Percentiles rank a stretch among this genome's conserved stretches.
Evolutionary conservation across 2,113 vertebrate genomes (phyloP).

Genomic region (Cyprinus carpio): DNA sequence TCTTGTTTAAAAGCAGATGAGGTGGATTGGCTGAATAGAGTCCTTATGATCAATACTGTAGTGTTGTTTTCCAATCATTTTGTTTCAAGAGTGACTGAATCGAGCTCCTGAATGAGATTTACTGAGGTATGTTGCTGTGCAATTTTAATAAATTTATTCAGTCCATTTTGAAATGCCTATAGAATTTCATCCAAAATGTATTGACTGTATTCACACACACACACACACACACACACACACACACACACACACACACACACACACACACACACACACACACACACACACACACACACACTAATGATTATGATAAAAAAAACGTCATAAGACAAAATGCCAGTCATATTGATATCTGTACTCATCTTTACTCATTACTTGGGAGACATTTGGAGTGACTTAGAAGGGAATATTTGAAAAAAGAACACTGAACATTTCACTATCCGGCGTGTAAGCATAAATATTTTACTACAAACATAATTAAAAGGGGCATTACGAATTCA

Average conservation of each 20-base stretch:
- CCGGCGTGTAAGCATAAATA: slow-evolving; percentile 39
- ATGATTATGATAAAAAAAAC: background rate
- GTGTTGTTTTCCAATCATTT: slow-evolving; percentile 41
- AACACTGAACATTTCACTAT: background rate
- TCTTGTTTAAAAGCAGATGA: background rate
- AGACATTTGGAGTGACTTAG: slow-evolving; percentile 5
- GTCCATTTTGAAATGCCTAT: slow-evolving; percentile 32
- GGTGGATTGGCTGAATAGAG: background rate
- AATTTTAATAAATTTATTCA: slow-evolving; percentile 43
- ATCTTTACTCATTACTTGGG: slow-evolving; percentile 8
- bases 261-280: background rate
- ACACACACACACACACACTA: background rate
- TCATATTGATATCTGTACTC: background rate
- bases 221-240: slow-evolving; percentile 8
- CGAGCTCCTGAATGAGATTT: slow-evolving; percentile 31
- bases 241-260: background rate
- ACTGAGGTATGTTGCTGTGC: background rate
- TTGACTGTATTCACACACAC: slow-evolving; percentile 26
- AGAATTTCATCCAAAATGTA: slow-evolving; percentile 43
- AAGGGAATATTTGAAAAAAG: slow-evolving; percentile 32
- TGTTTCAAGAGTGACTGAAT: slow-evolving; percentile 21
- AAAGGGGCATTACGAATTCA: slow-evolving; percentile 27
- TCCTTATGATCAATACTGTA: slow-evolving; percentile 3
- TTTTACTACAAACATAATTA: slow-evolving; percentile 41
- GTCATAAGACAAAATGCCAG: background rate